Percentiles rank a stretch among this genome's conserved stretches.
Evolutionary conservation across 2,888 invertebrate genomes (phyloP).

Genomic region (Phengaris alcon): DNA sequence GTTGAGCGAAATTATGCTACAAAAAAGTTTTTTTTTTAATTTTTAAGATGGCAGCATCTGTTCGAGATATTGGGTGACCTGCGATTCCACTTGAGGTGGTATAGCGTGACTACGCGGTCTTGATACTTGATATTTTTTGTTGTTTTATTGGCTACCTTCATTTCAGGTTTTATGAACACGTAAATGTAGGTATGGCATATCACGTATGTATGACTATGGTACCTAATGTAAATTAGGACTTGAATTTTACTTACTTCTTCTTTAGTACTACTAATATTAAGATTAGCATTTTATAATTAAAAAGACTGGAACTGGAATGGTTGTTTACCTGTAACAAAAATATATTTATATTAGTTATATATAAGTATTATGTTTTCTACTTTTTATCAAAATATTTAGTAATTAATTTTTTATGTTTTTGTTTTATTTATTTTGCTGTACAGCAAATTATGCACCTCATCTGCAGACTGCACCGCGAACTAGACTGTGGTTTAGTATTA

Average conservation of each 20-base stretch:
- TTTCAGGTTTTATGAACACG: slow-evolving; percentile 2
- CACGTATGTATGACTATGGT: background rate
- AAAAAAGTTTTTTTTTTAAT: slow-evolving; percentile 50
- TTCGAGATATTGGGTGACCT: slow-evolving; percentile 68
- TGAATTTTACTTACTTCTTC: background rate
- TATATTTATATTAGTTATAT: background rate
- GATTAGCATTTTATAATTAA: background rate
- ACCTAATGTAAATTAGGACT: background rate
- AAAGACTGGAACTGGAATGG: background rate
- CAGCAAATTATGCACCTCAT: no score
- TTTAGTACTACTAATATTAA: background rate
- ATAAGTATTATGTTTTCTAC: background rate
- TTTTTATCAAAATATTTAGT: no score
- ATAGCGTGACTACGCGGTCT: slow-evolving; percentile 36
- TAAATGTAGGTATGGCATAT: no score
- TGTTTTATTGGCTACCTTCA: background rate
- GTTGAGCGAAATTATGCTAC: slow-evolving; percentile 46
- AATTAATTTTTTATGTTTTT: no score
- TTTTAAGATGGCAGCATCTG: slow-evolving; percentile 60
- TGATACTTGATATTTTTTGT: slow-evolving; percentile 43
- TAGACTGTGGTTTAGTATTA: background rate
- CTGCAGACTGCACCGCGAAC: no score
- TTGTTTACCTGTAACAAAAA: slow-evolving; percentile 22
- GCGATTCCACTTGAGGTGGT: slow-evolving; percentile 49
- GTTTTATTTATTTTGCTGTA: no score